A percentile compares a stretch with the other conserved stretches of the same genome.
Evolutionary conservation across 2,797 vertebrate genomes (phyloP).

Genomic region (Trichosurus vulpecula): DNA sequence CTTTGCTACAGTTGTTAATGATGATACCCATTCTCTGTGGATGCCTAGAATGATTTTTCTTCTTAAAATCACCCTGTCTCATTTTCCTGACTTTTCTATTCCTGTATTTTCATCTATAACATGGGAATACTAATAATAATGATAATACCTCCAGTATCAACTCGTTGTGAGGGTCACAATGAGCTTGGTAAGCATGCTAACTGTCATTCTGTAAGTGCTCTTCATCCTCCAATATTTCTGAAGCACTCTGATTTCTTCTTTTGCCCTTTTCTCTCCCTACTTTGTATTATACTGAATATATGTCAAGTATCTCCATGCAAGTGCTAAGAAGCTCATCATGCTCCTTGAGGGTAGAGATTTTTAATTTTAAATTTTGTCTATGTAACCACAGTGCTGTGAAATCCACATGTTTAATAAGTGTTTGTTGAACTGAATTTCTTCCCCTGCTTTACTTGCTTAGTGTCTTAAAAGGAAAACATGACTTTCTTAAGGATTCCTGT

Average conservation of each 20-base stretch:
- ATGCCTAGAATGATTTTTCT: neutral
- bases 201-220: neutral
- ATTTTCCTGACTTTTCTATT: neutral
- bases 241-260: neutral
- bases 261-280: neutral
- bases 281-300: neutral
- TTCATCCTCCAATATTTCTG: neutral
- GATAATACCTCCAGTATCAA: neutral
- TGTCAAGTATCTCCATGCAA: neutral
- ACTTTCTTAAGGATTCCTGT: neutral
- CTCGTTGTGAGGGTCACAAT: neutral
- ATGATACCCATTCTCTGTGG: neutral
- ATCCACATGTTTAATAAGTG: neutral
- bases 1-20: neutral
- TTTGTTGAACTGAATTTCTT: neutral
- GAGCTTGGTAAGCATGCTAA: neutral
- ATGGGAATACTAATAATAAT: neutral
- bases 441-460: neutral
- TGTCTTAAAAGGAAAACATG: neutral
- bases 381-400: neutral
- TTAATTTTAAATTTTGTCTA: neutral
- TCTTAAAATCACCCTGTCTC: neutral
- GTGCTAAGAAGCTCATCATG: neutral
- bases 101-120: neutral
- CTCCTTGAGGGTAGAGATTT: neutral